Base-by-base conservation (phyloP, 2,797 vertebrate genomes). In the Pangasius krempfi region DNA sequence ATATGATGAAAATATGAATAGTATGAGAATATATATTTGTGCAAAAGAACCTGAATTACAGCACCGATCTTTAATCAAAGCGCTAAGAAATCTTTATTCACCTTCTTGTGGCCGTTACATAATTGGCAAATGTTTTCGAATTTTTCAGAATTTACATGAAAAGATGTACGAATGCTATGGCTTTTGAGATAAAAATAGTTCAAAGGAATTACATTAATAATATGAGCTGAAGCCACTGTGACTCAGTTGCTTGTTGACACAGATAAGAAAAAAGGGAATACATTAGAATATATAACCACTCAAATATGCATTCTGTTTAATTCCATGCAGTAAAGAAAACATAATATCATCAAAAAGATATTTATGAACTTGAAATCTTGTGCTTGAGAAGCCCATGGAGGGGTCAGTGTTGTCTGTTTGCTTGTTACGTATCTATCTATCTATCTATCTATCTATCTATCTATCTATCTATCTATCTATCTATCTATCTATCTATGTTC, bases 331-430 rank as follows among this genome's bases (percentile, higher is more conserved):
- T 10, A 44, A 64, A 62, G 22, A 60, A 20, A 25, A 2, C 30
- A 88, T n/a, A 88, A 85, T 70, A 70, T 94, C 94, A 94, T 95
- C 94, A 95, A 94, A 95, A 89, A 88, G 88, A 94, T 25, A 40
- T 95, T 95, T 94, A 93, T 94, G 93, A 92, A 92, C 91, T 89
- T 40, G 64, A 70, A 30, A 87, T 60, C 30, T 30, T 27, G 75
- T 64, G 22, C 33, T 80, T n/a, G 14, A 66, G 75, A 66, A 82
- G 50, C 83, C 40, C 83, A 60, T 14, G 27, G 75, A 75, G 79
- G 80, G 78, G 52, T 86, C 84, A 78, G 18, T 76, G 44, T 27
- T 27, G 62, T 60, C 9, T 60, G 2, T 79, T 16, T 30, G 13
- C 50, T 10, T 25, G 7, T 33, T 5, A 44, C 44, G 13, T 14